phyloP scores from a whole-genome alignment of 2,797 vertebrate species.

The Poecilia gillii region DNA sequence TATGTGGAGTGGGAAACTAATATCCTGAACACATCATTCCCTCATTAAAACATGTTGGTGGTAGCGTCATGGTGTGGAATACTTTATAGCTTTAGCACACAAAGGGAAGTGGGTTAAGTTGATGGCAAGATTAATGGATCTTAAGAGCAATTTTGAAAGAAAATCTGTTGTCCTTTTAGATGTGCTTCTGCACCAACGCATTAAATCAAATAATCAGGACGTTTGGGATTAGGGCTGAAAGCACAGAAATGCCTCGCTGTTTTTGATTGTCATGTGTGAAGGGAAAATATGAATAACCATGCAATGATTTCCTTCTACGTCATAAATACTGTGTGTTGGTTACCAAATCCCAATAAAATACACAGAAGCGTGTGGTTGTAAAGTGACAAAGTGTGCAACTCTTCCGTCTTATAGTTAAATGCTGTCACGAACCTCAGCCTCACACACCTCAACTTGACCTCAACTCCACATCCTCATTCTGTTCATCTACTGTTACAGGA shows the following conservation, averaged over 20 bases:
- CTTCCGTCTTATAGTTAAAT: background rate
- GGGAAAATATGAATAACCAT: background rate
- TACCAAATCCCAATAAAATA: background rate
- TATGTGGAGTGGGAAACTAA: background rate
- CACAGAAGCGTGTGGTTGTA: background rate
- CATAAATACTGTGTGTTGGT: background rate
- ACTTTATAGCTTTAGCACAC: background rate
- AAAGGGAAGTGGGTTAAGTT: background rate
- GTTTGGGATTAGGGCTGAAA: background rate
- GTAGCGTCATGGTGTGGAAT: background rate
- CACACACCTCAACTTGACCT: slow-evolving; percentile 46
- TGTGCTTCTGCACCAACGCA: background rate
- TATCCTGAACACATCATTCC: background rate
- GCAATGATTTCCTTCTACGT: background rate
- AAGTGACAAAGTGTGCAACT: background rate
- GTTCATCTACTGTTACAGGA: slow-evolving; percentile 36
- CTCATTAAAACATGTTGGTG: background rate
- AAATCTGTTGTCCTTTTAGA: background rate
- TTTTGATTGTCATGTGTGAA: background rate
- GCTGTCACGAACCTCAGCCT: slow-evolving; percentile 16
- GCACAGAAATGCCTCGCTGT: background rate
- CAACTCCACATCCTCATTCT: slow-evolving; percentile 24
- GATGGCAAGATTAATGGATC: background rate
- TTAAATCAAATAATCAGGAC: background rate
- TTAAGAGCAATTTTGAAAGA: background rate